Evolutionary conservation across 1,140 invertebrate genomes (phyloP).

Genomic region (Trichonephila clavipes): DNA sequence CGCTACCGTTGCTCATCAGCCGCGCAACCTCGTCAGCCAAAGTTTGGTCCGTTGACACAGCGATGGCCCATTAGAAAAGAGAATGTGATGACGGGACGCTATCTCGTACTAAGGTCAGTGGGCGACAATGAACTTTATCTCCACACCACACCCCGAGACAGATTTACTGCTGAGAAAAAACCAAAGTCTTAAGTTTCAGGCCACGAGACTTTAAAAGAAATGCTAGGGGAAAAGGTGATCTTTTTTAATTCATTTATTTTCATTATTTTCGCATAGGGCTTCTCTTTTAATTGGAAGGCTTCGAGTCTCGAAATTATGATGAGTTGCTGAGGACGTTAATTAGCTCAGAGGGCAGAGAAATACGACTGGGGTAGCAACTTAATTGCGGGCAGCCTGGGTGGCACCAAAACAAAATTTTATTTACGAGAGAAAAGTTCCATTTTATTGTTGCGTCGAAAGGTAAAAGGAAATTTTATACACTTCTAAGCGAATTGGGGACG

Average conservation of each 20-base stretch:
- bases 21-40: neutral
- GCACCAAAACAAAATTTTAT: conserved; percentile 5
- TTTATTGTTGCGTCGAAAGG: neutral
- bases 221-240: neutral
- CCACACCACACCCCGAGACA: conserved; percentile 58
- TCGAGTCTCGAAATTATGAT: neutral
- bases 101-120: conserved; percentile 50
- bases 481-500: neutral
- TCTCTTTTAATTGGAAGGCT: neutral
- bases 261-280: neutral
- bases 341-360: neutral
- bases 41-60: conserved; percentile 40
- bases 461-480: neutral
- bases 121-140: conserved; percentile 70
- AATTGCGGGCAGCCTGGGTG: conserved; percentile 35
- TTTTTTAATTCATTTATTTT: neutral
- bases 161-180: conserved; percentile 71
- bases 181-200: neutral
- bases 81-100: conserved; percentile 49
- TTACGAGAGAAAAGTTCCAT: neutral
- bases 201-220: neutral
- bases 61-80: conserved; percentile 55
- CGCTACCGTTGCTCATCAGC: conserved; percentile 36
- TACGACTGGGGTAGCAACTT: conserved; percentile 18
- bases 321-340: conserved; percentile 16